Percentiles rank a stretch among this genome's conserved stretches.
Conservation (phyloP, 37 sponge, comb jelly and placozoan genomes). For the Ephydatia muelleri region DNA sequence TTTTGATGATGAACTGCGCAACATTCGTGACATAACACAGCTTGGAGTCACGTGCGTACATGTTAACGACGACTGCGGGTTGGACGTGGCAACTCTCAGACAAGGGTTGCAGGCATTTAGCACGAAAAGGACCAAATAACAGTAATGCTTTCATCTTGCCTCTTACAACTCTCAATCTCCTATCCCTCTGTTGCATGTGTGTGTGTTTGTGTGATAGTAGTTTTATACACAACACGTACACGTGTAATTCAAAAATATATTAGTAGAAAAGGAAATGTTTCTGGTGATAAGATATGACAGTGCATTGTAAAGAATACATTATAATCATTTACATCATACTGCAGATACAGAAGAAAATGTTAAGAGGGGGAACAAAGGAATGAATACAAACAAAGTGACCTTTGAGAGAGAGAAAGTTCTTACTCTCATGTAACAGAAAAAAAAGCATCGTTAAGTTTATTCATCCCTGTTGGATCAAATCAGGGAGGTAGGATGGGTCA, state of each 20-base stretch:
- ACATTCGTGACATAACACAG: slow-evolving; percentile 59
- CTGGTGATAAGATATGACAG: background rate
- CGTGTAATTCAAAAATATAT: background rate
- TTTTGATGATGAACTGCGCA: slow-evolving; percentile 82
- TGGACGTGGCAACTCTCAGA: slow-evolving; percentile 41
- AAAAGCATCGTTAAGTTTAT: background rate
- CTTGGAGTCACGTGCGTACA: slow-evolving; percentile 73
- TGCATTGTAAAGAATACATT: background rate
- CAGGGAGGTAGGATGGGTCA: background rate
- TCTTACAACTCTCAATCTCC: too few relatives aligned
- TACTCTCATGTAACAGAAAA: background rate
- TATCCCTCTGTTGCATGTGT: too few relatives aligned
- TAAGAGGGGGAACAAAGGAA: background rate
- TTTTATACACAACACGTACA: background rate
- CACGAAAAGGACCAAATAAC: background rate
- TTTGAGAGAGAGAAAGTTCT: background rate
- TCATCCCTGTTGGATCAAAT: background rate
- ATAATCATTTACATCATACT: background rate
- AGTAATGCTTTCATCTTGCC: background rate
- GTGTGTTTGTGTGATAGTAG: background rate
- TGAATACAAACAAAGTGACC: background rate
- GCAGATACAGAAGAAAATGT: background rate
- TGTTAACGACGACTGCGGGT: slow-evolving; percentile 58
- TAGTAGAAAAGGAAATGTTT: background rate
- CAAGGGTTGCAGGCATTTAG: slow-evolving; percentile 47